Conservation (phyloP, 2,888 invertebrate species). For the Uloborus plumipes region DNA sequence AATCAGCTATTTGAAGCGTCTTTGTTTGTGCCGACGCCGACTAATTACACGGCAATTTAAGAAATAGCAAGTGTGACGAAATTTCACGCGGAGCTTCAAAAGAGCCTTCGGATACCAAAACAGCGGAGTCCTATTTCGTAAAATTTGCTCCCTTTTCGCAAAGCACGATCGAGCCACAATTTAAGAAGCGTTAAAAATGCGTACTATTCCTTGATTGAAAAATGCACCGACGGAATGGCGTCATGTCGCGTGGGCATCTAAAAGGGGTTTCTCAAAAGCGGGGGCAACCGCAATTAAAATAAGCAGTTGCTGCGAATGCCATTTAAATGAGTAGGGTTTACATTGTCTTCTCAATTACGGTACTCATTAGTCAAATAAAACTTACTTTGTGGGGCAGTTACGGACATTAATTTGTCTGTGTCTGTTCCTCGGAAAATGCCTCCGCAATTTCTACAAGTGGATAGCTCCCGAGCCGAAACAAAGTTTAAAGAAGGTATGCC, state of each 20-base stretch:
- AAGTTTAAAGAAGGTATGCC: constrained; percentile 57
- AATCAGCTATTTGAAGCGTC: neutral
- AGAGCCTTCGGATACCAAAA: neutral
- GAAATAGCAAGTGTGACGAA: constrained; percentile 2
- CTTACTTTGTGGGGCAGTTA: constrained; percentile 51
- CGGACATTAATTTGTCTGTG: constrained; percentile 63
- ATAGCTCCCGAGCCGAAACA: constrained; percentile 47
- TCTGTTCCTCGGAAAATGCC: constrained; percentile 47
- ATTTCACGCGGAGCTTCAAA: constrained; percentile 1
- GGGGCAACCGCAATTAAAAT: constrained; percentile 52
- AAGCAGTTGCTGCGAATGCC: constrained; percentile 47
- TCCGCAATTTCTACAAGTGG: constrained; percentile 54
- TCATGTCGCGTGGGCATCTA: constrained; percentile 11
- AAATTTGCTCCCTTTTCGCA: neutral
- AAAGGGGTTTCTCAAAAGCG: constrained; percentile 10
- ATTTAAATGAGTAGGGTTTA: constrained; percentile 61
- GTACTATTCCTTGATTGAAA: constrained; percentile 60
- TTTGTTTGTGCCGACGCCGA: neutral
- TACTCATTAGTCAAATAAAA: constrained; percentile 64
- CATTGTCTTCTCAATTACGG: constrained; percentile 62
- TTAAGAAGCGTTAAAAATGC: constrained; percentile 63
- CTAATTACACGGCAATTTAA: constrained; percentile 5
- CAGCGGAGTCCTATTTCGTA: neutral
- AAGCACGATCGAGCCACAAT: constrained; percentile 43
- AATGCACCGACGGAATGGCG: constrained; percentile 39